Evolutionary conservation across 1,140 invertebrate genomes (phyloP), one percentile per base, ranked within the genome.

Genomic region (Holcopasites calliopsidis): DNA sequence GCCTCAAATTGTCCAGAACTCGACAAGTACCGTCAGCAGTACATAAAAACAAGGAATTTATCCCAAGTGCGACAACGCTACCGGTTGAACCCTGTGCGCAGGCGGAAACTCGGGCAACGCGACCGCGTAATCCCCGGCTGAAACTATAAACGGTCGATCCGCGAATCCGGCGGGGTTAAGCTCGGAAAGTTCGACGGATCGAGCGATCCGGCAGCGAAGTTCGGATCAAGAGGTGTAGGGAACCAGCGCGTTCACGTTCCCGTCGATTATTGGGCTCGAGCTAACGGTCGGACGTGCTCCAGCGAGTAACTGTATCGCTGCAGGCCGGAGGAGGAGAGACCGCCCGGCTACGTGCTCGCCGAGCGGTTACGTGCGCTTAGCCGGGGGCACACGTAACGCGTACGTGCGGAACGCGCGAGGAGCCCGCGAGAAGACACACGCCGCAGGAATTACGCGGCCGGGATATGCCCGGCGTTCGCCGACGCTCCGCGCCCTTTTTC

Each of bases 271-370:
- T 68, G 79, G 79, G 66, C 64, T 38, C 66, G 58, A 55, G 55
- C 66, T 82, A 82, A 82, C 80, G 79, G 73, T 80, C 52, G 75
- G 64, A 82, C 79, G 80, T 82, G 80, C 74, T 82, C 62, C 60
- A 81, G 62, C 80, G 58, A 73, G 68, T 82, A 82, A 82, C 80
- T 81, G 80, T 82, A 82, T 77, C 79, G 65, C 16, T 50, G 40
- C 60, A n/a, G n/a, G n/a, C n/a, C n/a, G n/a, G 40, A 50, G 75
- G 72, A 66, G 57, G 54, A 60, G 28, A 77, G 75, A n/a, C n/a
- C n/a, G 66, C 60, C 50, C 35, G 5, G 42, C 31, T 82, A 82
- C 79, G 77, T 75, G 77, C 64, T 49, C 65, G 49, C 62, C 47
- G 68, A 69, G 65, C 81, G 68, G 68, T 82, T 77, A 80, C 54